phyloP scores from a whole-genome alignment of 2,113 vertebrate species.

The Uria lomvia region DNA sequence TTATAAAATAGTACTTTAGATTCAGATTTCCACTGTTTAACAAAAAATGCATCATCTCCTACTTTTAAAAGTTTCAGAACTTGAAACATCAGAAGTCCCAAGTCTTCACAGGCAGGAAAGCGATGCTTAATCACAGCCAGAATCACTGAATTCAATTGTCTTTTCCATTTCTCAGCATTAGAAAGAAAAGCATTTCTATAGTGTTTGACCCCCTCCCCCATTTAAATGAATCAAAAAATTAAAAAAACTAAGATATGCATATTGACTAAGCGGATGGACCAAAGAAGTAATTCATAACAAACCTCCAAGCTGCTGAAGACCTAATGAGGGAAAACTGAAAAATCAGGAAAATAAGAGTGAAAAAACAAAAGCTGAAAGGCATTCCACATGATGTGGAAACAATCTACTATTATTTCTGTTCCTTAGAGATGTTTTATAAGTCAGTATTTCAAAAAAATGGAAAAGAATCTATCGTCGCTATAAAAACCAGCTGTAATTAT shows the following conservation, averaged over 20 bases:
- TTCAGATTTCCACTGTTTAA: neutral
- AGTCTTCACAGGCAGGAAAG: neutral
- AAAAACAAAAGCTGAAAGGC: neutral
- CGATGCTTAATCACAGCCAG: neutral
- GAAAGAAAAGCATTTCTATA: neutral
- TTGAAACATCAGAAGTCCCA: neutral
- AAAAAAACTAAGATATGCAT: neutral
- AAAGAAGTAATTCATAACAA: neutral
- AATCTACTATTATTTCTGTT: neutral
- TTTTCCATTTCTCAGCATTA: neutral
- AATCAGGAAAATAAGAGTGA: neutral
- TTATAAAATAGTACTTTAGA: neutral
- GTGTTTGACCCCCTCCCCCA: neutral
- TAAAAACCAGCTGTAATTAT: neutral
- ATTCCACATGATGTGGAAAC: neutral
- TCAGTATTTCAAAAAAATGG: neutral
- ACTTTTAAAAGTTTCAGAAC: neutral
- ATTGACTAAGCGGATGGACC: neutral
- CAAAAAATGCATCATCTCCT: neutral
- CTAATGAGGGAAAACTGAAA: neutral
- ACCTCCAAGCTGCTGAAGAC: neutral
- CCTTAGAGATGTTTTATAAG: neutral
- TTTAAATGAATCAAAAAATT: neutral
- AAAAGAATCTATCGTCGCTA: neutral
- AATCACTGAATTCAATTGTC: neutral